Percentiles rank a stretch among this genome's conserved stretches.
phyloP scores from a whole-genome alignment of 2,888 invertebrate species.

The Acleris cristana region DNA sequence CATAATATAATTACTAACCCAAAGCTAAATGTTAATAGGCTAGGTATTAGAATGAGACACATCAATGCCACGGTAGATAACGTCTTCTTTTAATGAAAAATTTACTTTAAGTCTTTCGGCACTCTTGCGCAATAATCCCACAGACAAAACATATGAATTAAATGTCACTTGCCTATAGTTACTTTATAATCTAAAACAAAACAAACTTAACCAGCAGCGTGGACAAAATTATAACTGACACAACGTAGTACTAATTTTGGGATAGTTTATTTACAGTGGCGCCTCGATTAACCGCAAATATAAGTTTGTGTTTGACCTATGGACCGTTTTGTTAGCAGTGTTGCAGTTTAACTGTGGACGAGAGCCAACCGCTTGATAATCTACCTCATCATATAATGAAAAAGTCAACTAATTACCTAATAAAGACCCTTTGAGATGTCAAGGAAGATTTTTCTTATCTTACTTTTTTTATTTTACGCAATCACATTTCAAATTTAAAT shows the following conservation, averaged over 20 bases:
- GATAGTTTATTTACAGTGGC: not conserved
- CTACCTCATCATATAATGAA: too few species aligned
- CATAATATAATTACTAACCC: too few species aligned
- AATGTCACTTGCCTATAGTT: conserved; percentile 16
- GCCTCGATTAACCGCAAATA: not conserved
- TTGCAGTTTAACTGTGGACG: not conserved
- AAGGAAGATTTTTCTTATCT: too few species aligned
- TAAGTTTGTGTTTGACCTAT: conserved; percentile 13
- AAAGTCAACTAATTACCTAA: too few species aligned
- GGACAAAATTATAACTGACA: conserved; percentile 4
- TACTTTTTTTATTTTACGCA: too few species aligned
- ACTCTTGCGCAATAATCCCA: conserved; percentile 7
- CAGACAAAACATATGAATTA: conserved; percentile 12
- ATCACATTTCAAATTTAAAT: too few species aligned
- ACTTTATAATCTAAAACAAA: not conserved
- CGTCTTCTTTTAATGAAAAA: not conserved
- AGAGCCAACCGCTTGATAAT: too few species aligned
- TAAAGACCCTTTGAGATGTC: too few species aligned
- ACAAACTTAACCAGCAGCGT: not conserved
- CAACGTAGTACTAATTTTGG: not conserved
- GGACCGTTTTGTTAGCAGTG: conserved; percentile 15
- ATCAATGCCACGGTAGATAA: too few species aligned
- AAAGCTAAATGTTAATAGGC: too few species aligned
- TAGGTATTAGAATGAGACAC: too few species aligned
- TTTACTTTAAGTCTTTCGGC: not conserved